Conservation (phyloP, 2,888 invertebrate species). For the Globia sparganii region DNA sequence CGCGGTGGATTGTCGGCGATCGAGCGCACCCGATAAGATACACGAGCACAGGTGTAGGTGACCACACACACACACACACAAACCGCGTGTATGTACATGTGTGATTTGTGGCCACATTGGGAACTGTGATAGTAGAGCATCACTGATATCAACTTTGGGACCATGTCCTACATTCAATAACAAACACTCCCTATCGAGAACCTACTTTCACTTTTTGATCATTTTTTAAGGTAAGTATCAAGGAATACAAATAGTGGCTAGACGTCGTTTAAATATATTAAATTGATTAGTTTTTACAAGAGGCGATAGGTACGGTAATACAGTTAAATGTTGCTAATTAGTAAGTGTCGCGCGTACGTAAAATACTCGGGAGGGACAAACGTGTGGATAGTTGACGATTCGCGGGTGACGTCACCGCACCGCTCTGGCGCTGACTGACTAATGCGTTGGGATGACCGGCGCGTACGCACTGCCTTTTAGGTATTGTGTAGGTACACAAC, state of each 20-base stretch:
- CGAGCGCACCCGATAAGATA: conserved; percentile 67
- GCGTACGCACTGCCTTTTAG: conserved; percentile 12
- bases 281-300: not conserved
- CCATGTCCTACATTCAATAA: conserved; percentile 36
- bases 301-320: not conserved
- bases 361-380: not conserved
- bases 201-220: conserved; percentile 23
- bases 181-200: not conserved
- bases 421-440: conserved; percentile 1
- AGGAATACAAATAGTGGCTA: not conserved
- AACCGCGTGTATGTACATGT: not conserved
- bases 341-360: conserved; percentile 23
- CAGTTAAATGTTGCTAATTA: conserved; percentile 1
- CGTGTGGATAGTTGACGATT: not conserved
- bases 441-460: conserved; percentile 20
- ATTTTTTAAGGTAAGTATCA: not conserved
- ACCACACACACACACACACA: conserved; percentile 20
- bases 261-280: not conserved
- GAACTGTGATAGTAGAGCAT: conserved; percentile 37
- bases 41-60: conserved; percentile 20
- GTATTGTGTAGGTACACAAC: not conserved
- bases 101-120: conserved; percentile 5
- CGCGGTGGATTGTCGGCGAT: conserved; percentile 55
- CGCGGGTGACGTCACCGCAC: conserved; percentile 40
- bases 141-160: conserved; percentile 45